Conservation (phyloP, 2,888 invertebrate species). For the Priocnemis perturbator region DNA sequence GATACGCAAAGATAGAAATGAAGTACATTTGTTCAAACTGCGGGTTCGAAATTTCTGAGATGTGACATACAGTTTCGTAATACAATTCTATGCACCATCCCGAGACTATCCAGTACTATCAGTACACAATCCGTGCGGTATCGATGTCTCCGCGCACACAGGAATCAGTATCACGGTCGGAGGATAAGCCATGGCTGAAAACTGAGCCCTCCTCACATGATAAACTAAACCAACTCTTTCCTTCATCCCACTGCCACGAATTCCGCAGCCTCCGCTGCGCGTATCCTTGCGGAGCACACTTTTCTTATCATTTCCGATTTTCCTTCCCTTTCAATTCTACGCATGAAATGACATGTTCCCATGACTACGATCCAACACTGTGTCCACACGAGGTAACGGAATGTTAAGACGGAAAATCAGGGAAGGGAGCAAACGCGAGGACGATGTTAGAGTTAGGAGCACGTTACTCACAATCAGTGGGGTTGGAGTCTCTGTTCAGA, state of each 20-base stretch:
- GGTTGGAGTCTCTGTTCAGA: background rate
- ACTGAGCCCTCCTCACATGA: constrained; percentile 36
- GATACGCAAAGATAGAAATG: too few species aligned
- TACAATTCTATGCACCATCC: too few species aligned
- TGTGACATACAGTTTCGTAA: too few species aligned
- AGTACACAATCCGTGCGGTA: too few species aligned
- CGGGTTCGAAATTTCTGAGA: too few species aligned
- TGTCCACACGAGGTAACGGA: constrained; percentile 44
- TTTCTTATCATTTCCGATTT: constrained; percentile 9
- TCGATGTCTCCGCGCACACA: constrained; percentile 21
- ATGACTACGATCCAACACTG: constrained; percentile 52
- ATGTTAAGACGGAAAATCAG: constrained; percentile 19
- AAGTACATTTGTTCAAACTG: too few species aligned
- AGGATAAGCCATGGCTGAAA: constrained; percentile 62
- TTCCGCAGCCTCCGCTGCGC: too few species aligned
- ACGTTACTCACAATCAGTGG: background rate
- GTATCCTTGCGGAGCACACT: too few species aligned
- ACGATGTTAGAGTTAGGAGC: constrained; percentile 12
- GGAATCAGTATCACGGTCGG: constrained; percentile 66
- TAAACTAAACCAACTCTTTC: constrained; percentile 53
- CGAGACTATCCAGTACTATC: too few species aligned
- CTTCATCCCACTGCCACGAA: constrained; percentile 20
- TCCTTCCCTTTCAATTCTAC: constrained; percentile 41
- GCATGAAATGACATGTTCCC: constrained; percentile 39
- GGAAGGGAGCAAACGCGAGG: constrained; percentile 27